Evolutionary conservation across 2,888 invertebrate genomes (phyloP), one percentile per base, ranked within the genome.

Genomic region (Halictus quadricinctus): DNA sequence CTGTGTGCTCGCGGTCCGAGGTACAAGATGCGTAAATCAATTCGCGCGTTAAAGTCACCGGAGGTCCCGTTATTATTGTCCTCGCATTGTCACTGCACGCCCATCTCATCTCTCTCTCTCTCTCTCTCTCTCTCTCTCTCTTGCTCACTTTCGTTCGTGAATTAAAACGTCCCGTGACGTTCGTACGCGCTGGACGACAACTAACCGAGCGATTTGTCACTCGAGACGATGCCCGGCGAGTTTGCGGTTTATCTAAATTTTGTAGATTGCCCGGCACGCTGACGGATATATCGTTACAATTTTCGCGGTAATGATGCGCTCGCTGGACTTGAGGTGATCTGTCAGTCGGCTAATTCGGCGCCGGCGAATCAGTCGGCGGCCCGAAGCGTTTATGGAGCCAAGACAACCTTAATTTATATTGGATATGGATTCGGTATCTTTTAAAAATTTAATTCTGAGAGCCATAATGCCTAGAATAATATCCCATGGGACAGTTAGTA

Each of bases 171-270:
- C 72, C 66, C 36, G 76, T 58, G 66, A 46, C 29, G 43, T 70
- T 69, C 74, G 81, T 84, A 64, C 66, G 76, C 72, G 72, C 58
- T 25, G 72, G 72, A 54, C 69, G 69, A 82, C 72, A 76, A 7
- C 54, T 69, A 64, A 46, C 73, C 43, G 21, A 72, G 74, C 75
- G 80, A 88, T 86, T 88, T 84, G 73, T 87, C 85, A 80, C 74
- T 25, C 43, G 60, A 83, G 50, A 66, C 58, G 79, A 79, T 41
- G 36, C 41, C 12, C 72, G 79, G 76, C 77, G 54, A 12, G 54
- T 8, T 36, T 18, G 54, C 29, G 80, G 60, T 60, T 25, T 60
- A 60, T 60, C 60, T 60, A 60, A 60, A 60, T 60, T 60, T 60
- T 29, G 25, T 60, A 60, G 13, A 60, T 15, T 25, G 25, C 60